Conservation (phyloP, 2,113 vertebrate species). For the Lipophrys pholis region DNA sequence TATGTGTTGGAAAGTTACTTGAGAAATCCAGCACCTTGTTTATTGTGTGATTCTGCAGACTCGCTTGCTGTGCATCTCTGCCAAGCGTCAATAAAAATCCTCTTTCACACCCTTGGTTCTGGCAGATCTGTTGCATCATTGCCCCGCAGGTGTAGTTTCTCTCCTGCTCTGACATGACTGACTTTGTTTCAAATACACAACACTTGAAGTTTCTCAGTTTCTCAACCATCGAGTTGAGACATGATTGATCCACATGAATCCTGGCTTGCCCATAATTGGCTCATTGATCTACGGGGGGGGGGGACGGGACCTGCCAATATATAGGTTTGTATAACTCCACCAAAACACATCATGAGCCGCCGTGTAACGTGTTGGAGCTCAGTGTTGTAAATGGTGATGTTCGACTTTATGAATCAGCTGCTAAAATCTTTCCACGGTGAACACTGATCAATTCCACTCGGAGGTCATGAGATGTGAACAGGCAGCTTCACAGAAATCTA, state of each 20-base stretch:
- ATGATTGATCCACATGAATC: slow-evolving; percentile 38
- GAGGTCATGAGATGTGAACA: slow-evolving; percentile 43
- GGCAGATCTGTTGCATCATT: slow-evolving; percentile 39
- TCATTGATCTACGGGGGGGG: no score
- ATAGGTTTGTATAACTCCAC: no score
- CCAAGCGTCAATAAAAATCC: slow-evolving; percentile 36
- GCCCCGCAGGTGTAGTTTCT: slow-evolving; percentile 23
- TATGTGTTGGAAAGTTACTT: no score
- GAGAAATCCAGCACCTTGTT: slow-evolving; percentile 5
- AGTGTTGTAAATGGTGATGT: slow-evolving; percentile 27
- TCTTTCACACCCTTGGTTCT: slow-evolving; percentile 13
- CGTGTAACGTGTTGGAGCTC: neutral
- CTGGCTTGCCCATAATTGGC: no score
- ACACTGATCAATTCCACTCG: slow-evolving; percentile 3
- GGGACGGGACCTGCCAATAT: no score
- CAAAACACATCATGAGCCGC: no score
- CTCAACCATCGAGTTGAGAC: slow-evolving; percentile 26
- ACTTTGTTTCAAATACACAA: neutral
- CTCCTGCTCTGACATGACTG: slow-evolving; percentile 51
- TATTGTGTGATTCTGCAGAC: slow-evolving; percentile 23
- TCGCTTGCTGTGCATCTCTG: slow-evolving; percentile 3
- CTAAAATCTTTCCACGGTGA: slow-evolving; percentile 26
- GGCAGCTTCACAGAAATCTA: neutral
- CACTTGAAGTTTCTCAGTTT: slow-evolving; percentile 22
- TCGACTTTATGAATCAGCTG: slow-evolving; percentile 41